phyloP scores from a whole-genome alignment of 2,113 vertebrate species.

The Rhegmatorhina hoffmannsi region DNA sequence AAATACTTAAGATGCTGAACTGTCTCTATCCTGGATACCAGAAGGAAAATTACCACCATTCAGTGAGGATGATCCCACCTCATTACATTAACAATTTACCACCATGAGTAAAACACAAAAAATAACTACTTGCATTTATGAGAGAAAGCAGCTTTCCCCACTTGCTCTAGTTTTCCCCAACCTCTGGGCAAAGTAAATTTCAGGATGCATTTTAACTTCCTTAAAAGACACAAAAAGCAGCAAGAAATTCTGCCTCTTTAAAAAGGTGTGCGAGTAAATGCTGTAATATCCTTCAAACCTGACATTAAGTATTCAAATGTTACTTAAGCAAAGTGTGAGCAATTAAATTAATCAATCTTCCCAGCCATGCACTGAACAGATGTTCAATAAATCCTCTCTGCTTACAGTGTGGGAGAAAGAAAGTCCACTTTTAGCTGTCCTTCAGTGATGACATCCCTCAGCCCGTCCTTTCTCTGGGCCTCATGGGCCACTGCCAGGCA shows the following conservation, averaged over 20 bases:
- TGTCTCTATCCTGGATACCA: conserved; percentile 48
- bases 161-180: conserved; percentile 29
- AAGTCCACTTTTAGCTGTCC: conserved; percentile 94
- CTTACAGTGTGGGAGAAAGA: conserved; percentile 77
- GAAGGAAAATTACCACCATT: conserved; percentile 64
- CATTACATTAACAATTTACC: conserved; percentile 58
- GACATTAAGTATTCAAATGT: conserved; percentile 97
- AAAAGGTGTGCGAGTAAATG: conserved; percentile 67
- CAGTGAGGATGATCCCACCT: conserved; percentile 26
- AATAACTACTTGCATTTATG: conserved; percentile 70
- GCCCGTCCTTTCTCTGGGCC: conserved; percentile 81
- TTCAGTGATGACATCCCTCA: conserved; percentile 88
- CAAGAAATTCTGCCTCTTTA: conserved; percentile 39
- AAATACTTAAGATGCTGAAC: conserved; percentile 61
- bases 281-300: conserved; percentile 89
- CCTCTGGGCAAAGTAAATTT: conserved; percentile 27
- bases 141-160: conserved; percentile 67
- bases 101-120: conserved; percentile 44
- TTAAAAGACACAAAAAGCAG: background rate
- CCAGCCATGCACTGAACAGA: conserved; percentile 91
- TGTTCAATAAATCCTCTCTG: conserved; percentile 92
- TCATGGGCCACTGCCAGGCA: conserved; percentile 85
- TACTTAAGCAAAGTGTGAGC: conserved; percentile 92
- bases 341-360: conserved; percentile 99
- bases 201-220: background rate